A percentile compares a stretch with the other conserved stretches of the same genome.
Evolutionary conservation across 2,113 vertebrate species (phyloP).

Genomic region (Sphyrna mokarran): DNA sequence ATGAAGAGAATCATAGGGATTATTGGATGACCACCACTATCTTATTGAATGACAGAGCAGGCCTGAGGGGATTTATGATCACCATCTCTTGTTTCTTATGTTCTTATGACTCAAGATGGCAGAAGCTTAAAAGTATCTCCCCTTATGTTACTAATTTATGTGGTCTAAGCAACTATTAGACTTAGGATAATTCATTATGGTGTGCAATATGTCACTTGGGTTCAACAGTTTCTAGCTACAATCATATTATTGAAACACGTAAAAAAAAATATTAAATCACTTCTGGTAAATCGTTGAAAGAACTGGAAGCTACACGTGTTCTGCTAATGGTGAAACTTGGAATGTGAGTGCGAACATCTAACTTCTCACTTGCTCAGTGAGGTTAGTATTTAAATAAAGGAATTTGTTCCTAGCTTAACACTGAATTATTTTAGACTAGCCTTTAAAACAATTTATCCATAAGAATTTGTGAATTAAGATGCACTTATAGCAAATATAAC

Average conservation of each 20-base stretch:
- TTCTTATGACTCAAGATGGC: background rate
- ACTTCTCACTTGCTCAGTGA: background rate
- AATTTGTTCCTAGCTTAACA: background rate
- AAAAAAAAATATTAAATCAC: background rate
- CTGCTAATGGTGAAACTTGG: background rate
- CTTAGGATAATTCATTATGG: background rate
- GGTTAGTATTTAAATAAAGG: background rate
- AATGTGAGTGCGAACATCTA: background rate
- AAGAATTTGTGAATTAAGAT: background rate
- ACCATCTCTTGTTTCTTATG: too few species aligned
- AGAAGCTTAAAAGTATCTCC: background rate
- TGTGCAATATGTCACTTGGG: background rate
- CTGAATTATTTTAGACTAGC: background rate
- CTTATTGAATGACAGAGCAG: background rate
- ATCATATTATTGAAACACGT: background rate
- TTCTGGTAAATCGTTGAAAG: background rate
- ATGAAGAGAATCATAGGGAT: background rate
- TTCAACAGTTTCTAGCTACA: background rate
- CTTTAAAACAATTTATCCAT: background rate
- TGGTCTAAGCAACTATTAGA: background rate
- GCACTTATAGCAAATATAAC: background rate
- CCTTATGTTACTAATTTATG: background rate
- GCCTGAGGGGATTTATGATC: background rate
- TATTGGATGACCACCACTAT: too few species aligned
- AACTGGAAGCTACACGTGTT: background rate